Percentiles rank a stretch among this genome's conserved stretches.
Evolutionary conservation across 2,797 vertebrate species (phyloP).

Genomic region (Enteromius mattozi): DNA sequence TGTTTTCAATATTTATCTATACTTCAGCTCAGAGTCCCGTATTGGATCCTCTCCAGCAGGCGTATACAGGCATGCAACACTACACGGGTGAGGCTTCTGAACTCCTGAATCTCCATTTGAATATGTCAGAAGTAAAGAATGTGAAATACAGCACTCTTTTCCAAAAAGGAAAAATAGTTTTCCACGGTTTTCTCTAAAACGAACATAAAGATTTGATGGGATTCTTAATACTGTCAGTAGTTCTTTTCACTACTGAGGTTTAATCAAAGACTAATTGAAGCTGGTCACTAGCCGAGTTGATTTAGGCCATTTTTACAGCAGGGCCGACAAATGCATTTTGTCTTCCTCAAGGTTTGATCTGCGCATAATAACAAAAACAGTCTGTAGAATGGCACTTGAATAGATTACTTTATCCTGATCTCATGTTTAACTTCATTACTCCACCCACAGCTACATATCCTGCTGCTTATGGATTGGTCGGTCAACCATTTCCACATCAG

Average conservation of each 20-base stretch:
- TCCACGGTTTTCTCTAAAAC: background rate
- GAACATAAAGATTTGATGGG: background rate
- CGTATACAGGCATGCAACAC: constrained; percentile 94
- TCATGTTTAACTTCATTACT: constrained; percentile 58
- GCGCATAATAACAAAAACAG: constrained; percentile 14
- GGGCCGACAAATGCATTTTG: background rate
- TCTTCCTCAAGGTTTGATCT: constrained; percentile 4
- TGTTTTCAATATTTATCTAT: constrained; percentile 47
- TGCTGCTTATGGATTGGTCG: constrained; percentile 90
- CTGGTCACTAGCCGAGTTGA: background rate
- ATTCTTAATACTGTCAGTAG: background rate
- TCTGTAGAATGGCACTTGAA: constrained; percentile 11
- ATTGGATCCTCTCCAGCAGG: constrained; percentile 91
- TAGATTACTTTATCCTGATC: constrained; percentile 3
- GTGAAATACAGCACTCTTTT: background rate
- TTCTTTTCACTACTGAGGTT: background rate
- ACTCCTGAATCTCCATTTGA: background rate
- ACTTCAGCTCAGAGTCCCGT: constrained; percentile 91
- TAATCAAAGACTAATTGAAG: background rate
- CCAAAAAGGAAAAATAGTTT: background rate
- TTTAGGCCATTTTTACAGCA: background rate
- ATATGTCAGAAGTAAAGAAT: background rate
- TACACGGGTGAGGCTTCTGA: constrained; percentile 86
- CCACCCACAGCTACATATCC: constrained; percentile 87
- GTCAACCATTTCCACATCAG: constrained; percentile 91